phyloP scores from a whole-genome alignment of 92 coral and sea anemone genomes.

The Palythoa caribaeorum region DNA sequence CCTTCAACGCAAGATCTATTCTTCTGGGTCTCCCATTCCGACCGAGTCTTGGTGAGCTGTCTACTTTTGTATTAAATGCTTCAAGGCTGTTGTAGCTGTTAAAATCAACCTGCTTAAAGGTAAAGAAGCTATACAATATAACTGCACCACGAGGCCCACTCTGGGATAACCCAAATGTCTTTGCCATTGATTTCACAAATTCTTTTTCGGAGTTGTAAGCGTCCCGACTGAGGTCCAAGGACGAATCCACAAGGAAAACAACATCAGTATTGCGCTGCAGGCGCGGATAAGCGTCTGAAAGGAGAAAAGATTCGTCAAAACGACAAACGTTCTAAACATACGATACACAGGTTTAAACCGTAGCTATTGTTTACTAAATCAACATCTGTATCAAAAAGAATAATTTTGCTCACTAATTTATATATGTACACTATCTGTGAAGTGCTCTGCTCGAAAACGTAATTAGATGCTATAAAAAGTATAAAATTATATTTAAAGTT shows the following conservation, averaged over 20 bases:
- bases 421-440: too few relatives aligned
- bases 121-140: constrained; percentile 75
- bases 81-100: constrained; percentile 44
- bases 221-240: constrained; percentile 71
- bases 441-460: too few relatives aligned
- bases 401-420: too few relatives aligned
- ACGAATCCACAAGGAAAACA: constrained; percentile 75
- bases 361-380: too few relatives aligned
- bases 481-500: too few relatives aligned
- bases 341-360: too few relatives aligned
- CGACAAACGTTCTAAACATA: too few relatives aligned
- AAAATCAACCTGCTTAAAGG: constrained; percentile 53
- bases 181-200: constrained; percentile 80
- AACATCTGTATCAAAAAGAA: too few relatives aligned
- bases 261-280: constrained; percentile 46
- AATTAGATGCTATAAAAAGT: too few relatives aligned
- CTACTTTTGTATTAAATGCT: constrained; percentile 55
- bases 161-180: constrained; percentile 73
- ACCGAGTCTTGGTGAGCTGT: constrained; percentile 59
- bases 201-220: constrained; percentile 75
- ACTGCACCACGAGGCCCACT: constrained; percentile 88
- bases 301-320: not conserved
- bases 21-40: constrained; percentile 43
- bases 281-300: constrained; percentile 8
- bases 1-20: constrained; percentile 68